Base-by-base conservation (phyloP, 2,888 invertebrate genomes). In the Escarpia spicata region DNA sequence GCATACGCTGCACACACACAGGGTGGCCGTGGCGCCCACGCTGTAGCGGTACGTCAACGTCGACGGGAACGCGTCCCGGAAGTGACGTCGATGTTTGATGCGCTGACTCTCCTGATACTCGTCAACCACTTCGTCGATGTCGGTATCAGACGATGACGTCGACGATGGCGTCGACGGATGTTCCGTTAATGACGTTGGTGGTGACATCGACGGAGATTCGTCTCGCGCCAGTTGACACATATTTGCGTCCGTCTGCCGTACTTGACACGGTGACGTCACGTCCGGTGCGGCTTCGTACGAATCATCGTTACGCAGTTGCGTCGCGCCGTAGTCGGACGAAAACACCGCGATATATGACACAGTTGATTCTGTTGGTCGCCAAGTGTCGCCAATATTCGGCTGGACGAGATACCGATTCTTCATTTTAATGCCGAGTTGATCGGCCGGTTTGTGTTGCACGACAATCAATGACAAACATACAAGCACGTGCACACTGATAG, bases 271-370 rank as follows among this genome's bases (percentile, higher is more conserved):
- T 26, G 75, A 75, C 75, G 75, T 75, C 75, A 75, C n/a, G 75
- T 75, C 75, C 75, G 75, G 26, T 75, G 75, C n/a, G 19, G 75
- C 75, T 26, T 75, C 75, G 6, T 75, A 26, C 26, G 75, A 75
- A 15, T 75, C 75, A 26, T 75, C 75, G 26, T 75, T 75, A 75
- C 75, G 75, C 75, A 75, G n/a, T 75, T 75, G 75, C 19, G 26
- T 26, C 75, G 75, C 75, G 75, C 75, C 75, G 75, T 75, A 75
- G 75, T 75, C 75, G 75, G 75, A 75, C 75, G 75, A 75, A 75
- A 75, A 75, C 75, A 75, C 75, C n/a, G 26, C 19, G n/a, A 75
- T 75, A 6, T 75, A 75, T 26, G 75, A 75, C 75, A 75, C 75
- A 26, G 75, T 75, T 75, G 75, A 19, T 75, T 75, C n/a, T 2